Evolutionary conservation across 2,113 vertebrate species (phyloP).

Genomic region (Ginglymostoma cirratum): DNA sequence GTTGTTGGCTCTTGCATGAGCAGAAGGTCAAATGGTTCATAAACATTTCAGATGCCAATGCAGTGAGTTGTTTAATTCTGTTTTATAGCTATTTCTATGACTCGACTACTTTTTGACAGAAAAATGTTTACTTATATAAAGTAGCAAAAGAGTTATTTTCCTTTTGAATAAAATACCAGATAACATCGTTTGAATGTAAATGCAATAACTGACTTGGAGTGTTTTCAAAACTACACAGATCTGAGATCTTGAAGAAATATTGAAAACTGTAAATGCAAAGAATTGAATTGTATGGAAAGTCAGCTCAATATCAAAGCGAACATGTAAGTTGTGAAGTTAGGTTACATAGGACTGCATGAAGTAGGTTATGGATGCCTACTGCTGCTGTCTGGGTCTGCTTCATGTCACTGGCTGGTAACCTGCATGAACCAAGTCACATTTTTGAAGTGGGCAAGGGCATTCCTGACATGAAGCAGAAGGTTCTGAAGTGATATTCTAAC

Average conservation of each 20-base stretch:
- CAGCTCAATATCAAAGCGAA: not conserved
- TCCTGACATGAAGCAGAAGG: no score
- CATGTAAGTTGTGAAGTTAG: not conserved
- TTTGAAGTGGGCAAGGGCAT: not conserved
- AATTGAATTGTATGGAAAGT: not conserved
- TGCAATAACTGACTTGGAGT: not conserved
- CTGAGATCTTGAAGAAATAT: not conserved
- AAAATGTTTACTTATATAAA: not conserved
- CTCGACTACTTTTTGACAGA: not conserved
- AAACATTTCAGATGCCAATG: not conserved
- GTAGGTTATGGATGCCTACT: not conserved
- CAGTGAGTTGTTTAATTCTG: not conserved
- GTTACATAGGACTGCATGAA: not conserved
- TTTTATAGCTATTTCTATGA: not conserved
- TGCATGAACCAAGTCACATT: not conserved
- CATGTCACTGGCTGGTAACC: not conserved
- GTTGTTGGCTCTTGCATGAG: not conserved
- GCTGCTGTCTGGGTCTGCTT: not conserved
- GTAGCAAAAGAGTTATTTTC: not conserved
- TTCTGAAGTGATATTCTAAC: not conserved
- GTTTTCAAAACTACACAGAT: not conserved
- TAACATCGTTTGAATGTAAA: constrained; percentile 12
- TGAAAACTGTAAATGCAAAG: not conserved
- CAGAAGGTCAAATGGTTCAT: not conserved
- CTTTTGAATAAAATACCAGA: not conserved